phyloP scores from a whole-genome alignment of 2,888 invertebrate genomes.

The Gerosis bhagava region DNA sequence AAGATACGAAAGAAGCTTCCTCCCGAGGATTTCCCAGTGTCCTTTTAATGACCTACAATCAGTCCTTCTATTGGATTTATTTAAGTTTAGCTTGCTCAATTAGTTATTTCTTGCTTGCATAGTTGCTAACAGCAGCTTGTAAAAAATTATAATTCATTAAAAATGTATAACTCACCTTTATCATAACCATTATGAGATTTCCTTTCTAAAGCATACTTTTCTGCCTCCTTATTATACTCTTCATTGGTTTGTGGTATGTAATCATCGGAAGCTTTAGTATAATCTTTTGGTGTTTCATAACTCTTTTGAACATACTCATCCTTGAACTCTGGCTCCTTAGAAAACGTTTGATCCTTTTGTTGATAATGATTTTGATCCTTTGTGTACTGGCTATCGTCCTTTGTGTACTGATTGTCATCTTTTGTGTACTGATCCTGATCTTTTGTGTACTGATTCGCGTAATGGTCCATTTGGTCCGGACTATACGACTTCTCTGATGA shows the following conservation, averaged over 20 bases:
- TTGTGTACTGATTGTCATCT: slow-evolving; percentile 16
- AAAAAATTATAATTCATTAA: too few relatives aligned
- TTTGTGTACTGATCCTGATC: slow-evolving; percentile 11
- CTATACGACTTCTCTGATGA: slow-evolving; percentile 39
- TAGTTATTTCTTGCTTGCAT: too few relatives aligned
- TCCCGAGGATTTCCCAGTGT: too few relatives aligned
- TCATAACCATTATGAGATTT: slow-evolving; percentile 60
- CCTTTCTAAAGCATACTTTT: slow-evolving; percentile 64
- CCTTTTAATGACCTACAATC: too few relatives aligned
- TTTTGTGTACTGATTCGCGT: slow-evolving; percentile 28
- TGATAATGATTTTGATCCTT: slow-evolving; percentile 23
- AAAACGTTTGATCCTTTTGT: slow-evolving; percentile 21
- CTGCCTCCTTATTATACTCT: slow-evolving; percentile 71
- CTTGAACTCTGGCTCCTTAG: slow-evolving; percentile 19
- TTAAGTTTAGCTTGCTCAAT: too few relatives aligned
- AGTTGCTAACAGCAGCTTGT: too few relatives aligned
- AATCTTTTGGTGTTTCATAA: slow-evolving; percentile 59
- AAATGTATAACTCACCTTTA: slow-evolving; percentile 39
- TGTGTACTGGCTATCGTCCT: slow-evolving; percentile 10
- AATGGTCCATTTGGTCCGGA: slow-evolving; percentile 31
- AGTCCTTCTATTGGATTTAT: too few relatives aligned
- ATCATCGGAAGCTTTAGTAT: slow-evolving; percentile 57
- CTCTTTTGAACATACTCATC: slow-evolving; percentile 41
- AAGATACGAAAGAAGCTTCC: too few relatives aligned
- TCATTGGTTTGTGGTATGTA: slow-evolving; percentile 69